Conservation (phyloP, 2,888 invertebrate genomes). For the Himalopsyche kuldschensis region DNA sequence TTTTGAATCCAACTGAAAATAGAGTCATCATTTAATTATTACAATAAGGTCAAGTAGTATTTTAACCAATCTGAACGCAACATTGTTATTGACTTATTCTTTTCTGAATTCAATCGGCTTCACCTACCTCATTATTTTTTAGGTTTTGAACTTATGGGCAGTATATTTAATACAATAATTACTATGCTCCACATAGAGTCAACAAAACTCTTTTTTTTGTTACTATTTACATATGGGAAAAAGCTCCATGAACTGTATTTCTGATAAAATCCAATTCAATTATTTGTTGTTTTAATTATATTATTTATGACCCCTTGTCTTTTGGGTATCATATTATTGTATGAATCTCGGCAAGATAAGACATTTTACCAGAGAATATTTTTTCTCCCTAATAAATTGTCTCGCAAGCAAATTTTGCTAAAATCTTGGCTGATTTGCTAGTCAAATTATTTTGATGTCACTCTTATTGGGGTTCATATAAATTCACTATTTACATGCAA, state of each 20-base stretch:
- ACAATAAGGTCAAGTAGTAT: neutral
- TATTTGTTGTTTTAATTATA: neutral
- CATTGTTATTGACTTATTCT: no score
- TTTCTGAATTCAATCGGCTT: no score
- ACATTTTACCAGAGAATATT: neutral
- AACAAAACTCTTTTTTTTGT: no score
- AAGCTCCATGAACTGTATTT: neutral
- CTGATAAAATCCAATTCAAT: no score
- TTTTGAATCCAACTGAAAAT: neutral
- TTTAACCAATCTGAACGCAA: neutral
- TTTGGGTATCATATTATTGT: neutral
- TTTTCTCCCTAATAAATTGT: neutral
- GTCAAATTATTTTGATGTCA: neutral
- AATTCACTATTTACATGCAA: neutral
- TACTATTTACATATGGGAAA: neutral
- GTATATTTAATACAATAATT: no score
- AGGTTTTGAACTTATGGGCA: no score
- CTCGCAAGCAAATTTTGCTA: neutral
- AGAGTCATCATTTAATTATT: neutral
- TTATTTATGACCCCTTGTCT: neutral
- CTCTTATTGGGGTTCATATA: neutral
- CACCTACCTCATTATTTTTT: no score
- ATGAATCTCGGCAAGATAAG: neutral
- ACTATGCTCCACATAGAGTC: no score
- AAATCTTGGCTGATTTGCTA: neutral